phyloP scores from a whole-genome alignment of 1,140 invertebrate genomes.

The Eueides isabella region DNA sequence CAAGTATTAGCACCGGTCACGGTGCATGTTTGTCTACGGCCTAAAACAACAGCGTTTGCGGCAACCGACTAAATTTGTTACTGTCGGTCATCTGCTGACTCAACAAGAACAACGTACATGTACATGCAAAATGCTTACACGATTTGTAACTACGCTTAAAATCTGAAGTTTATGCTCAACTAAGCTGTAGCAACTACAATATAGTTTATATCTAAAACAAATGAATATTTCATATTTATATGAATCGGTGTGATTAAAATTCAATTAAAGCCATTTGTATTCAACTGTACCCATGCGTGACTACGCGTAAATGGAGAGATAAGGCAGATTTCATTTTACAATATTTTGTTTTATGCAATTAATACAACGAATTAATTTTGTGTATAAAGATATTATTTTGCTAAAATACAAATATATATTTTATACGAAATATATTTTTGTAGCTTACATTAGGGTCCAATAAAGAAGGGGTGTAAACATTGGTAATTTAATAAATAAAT shows the following conservation, averaged over 20 bases:
- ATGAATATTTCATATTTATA: not conserved
- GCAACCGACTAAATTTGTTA: conserved; percentile 73
- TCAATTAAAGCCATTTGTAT: conserved; percentile 39
- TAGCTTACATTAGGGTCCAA: conserved; percentile 41
- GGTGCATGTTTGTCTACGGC: conserved; percentile 75
- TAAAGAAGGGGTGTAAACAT: conserved; percentile 20
- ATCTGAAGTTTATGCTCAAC: not conserved
- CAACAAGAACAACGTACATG: conserved; percentile 53
- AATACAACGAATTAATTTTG: conserved; percentile 73
- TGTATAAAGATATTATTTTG: conserved; percentile 75
- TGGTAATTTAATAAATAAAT: not conserved
- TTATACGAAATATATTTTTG: conserved; percentile 44
- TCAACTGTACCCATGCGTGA: conserved; percentile 65
- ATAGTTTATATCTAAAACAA: not conserved
- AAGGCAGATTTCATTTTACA: conserved; percentile 65
- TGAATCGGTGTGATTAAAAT: not conserved
- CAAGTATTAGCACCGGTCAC: conserved; percentile 76
- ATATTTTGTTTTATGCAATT: conserved; percentile 72
- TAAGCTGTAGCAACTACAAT: not conserved
- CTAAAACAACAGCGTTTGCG: conserved; percentile 81
- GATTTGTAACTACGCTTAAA: not conserved
- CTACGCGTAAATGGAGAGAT: conserved; percentile 65
- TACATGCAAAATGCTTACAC: conserved; percentile 20
- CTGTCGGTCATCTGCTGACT: conserved; percentile 75
- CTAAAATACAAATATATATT: conserved; percentile 55